A percentile compares a stretch with the other conserved stretches of the same genome.
Evolutionary conservation across 2,888 invertebrate genomes (phyloP).

Genomic region (Physocephala rufipes): DNA sequence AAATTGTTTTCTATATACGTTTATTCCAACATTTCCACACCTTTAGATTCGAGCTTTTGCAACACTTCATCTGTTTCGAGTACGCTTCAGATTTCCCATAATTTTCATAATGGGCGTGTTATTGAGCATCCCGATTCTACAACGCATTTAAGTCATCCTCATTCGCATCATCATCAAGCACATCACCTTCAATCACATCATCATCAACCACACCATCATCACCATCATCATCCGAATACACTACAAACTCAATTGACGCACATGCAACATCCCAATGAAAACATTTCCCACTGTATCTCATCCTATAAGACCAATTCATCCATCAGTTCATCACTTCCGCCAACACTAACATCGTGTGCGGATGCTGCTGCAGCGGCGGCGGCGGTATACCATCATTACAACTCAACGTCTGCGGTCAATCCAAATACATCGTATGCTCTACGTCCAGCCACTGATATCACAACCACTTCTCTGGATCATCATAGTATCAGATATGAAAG

Average conservation of each 20-base stretch:
- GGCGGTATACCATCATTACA: conserved; percentile 47
- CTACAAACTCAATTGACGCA: conserved; percentile 42
- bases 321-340: conserved; percentile 52
- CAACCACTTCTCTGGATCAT: conserved; percentile 48
- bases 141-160: conserved; percentile 50
- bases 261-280: conserved; percentile 46
- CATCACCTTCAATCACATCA: conserved; percentile 51
- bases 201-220: conserved; percentile 49
- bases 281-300: conserved; percentile 44
- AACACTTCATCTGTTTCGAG: conserved; percentile 50
- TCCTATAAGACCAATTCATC: conserved; percentile 44
- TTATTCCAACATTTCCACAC: conserved; percentile 17
- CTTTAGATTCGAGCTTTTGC: conserved; percentile 56
- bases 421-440: conserved; percentile 39
- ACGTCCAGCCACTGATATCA: conserved; percentile 52
- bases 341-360: conserved; percentile 36
- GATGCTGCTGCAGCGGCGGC: conserved; percentile 29
- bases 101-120: conserved; percentile 58
- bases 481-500: conserved; percentile 62
- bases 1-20: background rate
- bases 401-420: conserved; percentile 38
- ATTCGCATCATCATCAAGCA: conserved; percentile 50
- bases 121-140: conserved; percentile 66
- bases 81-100: conserved; percentile 49
- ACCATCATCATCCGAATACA: conserved; percentile 38